Conservation (phyloP, 2,113 vertebrate genomes). For the Pterocles gutturalis region DNA sequence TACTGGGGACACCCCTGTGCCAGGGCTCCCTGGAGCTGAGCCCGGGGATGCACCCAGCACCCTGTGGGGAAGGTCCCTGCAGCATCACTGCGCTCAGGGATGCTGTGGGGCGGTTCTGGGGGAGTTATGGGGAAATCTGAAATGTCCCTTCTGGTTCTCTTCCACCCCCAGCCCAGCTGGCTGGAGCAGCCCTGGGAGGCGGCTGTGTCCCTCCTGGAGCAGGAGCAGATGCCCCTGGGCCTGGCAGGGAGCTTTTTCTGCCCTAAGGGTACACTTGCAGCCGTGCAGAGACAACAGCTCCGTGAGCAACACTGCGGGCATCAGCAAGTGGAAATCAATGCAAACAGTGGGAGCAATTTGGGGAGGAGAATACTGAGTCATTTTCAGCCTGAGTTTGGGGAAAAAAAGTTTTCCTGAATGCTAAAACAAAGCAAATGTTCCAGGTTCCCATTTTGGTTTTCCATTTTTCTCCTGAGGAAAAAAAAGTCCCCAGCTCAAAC, state of each 20-base stretch:
- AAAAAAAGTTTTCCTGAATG: background rate
- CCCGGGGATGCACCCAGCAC: accelerated
- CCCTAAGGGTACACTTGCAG: background rate
- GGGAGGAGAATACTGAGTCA: background rate
- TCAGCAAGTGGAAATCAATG: background rate
- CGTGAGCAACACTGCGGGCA: accelerated
- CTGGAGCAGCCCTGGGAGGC: background rate
- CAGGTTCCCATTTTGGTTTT: background rate
- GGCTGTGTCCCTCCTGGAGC: background rate
- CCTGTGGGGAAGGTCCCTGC: accelerated
- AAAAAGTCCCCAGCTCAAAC: background rate
- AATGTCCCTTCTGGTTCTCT: background rate
- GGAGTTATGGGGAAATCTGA: background rate
- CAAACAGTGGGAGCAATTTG: background rate
- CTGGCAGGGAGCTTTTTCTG: background rate
- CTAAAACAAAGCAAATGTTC: background rate
- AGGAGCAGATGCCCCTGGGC: background rate
- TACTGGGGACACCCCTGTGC: background rate
- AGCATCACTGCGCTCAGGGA: accelerated
- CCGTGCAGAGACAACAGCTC: background rate
- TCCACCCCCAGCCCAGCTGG: accelerated
- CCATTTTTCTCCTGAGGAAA: background rate
- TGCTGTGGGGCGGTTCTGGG: accelerated
- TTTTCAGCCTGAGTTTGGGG: background rate
- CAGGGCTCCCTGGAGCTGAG: background rate